Base-by-base conservation (phyloP, 2,888 invertebrate species). In the Sabatieria punctata region DNA sequence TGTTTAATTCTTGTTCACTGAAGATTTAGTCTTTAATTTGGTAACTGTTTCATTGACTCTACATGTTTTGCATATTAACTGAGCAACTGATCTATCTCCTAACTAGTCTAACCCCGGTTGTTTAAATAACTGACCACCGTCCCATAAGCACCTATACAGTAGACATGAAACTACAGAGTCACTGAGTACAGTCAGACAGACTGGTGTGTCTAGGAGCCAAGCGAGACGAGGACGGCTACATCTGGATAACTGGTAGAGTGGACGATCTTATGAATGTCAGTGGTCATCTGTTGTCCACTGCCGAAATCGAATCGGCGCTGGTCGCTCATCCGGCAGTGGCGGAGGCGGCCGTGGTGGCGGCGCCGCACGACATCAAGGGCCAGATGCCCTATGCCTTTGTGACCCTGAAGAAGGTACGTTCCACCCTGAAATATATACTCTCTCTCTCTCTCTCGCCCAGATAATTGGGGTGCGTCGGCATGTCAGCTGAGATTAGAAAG, bases 231-330 rank as follows among this genome's bases (percentile, higher is more conserved):
- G 93, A 97, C 65, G 93, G 93, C 1, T 89, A 88, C 67, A 71
- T 88, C 47, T 91, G 89, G 89, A 81, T 95, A 49, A 93, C 91
- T 0, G 93, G 93, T 0, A 78, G 48, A 41, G 84, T 93, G 35
- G 95, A 97, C 66, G 97, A 97, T 67, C 91, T 97, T 86, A 73
- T 97, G 55, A 97, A 97, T 68, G 93, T 97, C 8, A 91, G 89
- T 2, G 97, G 95, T 0, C 95, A 97, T 69, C 73, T 97, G 46
- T 82, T 97, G 78, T 89, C 89, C 51, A 97, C 95, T 0, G 84
- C 95, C 0, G 91, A 97, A 72, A 73, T 76, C 23, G 75, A 76
- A 57, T 70, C 72, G 1, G 72, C 72, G 8, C 59, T 72, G 38
- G 65, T 70, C 4, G 68, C 68, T 45, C 71, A 74, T 52, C 49